Evolutionary conservation across 2,113 vertebrate species (phyloP).

Genomic region (Ammodramus savannarum): DNA sequence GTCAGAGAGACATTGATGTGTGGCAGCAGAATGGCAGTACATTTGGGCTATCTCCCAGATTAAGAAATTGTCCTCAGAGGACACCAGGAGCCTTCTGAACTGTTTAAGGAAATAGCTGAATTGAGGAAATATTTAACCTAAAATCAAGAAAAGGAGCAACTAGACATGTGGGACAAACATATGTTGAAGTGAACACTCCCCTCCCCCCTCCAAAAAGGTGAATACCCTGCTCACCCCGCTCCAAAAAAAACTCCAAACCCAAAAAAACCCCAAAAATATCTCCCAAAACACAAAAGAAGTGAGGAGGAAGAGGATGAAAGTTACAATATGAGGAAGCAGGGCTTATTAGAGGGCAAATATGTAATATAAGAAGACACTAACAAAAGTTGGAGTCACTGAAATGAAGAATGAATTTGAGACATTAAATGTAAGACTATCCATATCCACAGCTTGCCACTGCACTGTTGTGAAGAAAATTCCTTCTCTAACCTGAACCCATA

Average conservation of each 20-base stretch:
- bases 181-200: background rate
- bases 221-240: fast-evolving
- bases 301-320: background rate
- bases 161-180: background rate
- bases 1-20: background rate
- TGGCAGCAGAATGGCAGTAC: background rate
- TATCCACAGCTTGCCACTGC: background rate
- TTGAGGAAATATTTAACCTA: background rate
- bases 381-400: background rate
- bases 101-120: background rate
- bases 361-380: background rate
- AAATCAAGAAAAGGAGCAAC: background rate
- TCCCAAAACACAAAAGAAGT: background rate
- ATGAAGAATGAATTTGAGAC: background rate
- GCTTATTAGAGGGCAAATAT: background rate
- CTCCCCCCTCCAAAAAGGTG: too few relatives aligned
- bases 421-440: background rate
- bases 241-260: background rate
- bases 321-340: background rate
- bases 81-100: background rate
- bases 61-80: background rate
- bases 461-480: background rate
- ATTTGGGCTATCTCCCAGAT: background rate
- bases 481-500: background rate
- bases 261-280: background rate